phyloP scores from a whole-genome alignment of 2,888 invertebrate genomes.

The Conus canariensis region DNA sequence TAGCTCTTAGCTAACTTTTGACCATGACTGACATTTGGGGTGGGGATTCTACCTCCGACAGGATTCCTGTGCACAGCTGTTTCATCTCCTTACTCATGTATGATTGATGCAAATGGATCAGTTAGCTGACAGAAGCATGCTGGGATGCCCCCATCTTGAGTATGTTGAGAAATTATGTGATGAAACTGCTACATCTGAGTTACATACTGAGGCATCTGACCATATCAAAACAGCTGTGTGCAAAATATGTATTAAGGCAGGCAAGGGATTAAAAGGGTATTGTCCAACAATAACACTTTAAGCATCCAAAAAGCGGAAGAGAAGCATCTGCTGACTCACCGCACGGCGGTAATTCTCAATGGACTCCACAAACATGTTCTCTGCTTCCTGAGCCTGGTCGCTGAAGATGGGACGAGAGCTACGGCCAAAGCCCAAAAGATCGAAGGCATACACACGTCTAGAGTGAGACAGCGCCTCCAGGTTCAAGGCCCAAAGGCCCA shows the following conservation, averaged over 20 bases:
- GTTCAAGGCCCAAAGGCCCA: conserved; percentile 96
- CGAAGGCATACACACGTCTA: conserved; percentile 76
- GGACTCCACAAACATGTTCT: conserved; percentile 92
- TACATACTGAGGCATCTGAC: no score
- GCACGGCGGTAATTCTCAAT: conserved; percentile 97
- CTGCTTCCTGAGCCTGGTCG: conserved; percentile 88
- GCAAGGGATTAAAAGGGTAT: no score
- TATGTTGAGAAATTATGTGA: no score
- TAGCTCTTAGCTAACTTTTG: no score
- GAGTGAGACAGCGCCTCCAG: conserved; percentile 87
- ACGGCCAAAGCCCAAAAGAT: conserved; percentile 90
- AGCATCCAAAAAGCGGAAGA: neutral
- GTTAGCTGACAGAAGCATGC: no score
- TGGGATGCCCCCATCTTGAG: no score
- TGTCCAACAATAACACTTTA: neutral
- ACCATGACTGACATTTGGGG: no score
- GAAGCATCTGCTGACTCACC: conserved; percentile 79
- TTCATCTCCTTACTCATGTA: no score
- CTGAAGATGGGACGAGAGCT: conserved; percentile 94
- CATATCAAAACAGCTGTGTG: neutral
- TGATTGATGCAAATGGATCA: no score
- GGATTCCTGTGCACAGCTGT: no score
- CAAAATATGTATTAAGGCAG: neutral
- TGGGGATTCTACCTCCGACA: no score
- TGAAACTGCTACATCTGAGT: no score